Evolutionary conservation across 2,113 vertebrate genomes (phyloP).

Genomic region (Nycticebus coucang): DNA sequence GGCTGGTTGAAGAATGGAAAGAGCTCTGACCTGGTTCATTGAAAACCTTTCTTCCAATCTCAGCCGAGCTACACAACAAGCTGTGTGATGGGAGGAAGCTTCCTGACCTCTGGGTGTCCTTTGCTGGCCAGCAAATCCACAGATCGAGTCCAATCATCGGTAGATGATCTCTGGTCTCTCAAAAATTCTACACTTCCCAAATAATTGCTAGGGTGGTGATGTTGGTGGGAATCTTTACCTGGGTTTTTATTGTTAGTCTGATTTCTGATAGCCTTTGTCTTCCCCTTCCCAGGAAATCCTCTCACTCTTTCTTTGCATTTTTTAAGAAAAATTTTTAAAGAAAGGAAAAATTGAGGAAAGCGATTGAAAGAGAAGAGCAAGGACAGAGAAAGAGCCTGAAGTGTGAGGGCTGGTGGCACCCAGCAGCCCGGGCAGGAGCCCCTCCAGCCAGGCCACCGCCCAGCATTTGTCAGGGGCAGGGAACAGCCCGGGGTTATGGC

Average conservation of each 20-base stretch:
- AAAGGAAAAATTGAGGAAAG: neutral
- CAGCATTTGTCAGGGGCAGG: neutral
- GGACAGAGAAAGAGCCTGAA: neutral
- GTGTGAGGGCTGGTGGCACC: too few relatives aligned
- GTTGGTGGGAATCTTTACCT: neutral
- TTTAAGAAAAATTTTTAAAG: neutral
- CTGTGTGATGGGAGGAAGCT: neutral
- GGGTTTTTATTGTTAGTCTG: neutral
- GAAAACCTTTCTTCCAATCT: neutral
- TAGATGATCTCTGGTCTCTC: neutral
- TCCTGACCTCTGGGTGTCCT: neutral
- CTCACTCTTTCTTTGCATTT: neutral
- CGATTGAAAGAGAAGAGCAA: neutral
- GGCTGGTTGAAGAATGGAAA: neutral
- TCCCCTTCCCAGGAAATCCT: neutral
- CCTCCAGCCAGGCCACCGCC: slow-evolving; percentile 42
- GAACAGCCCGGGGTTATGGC: slow-evolving; percentile 42
- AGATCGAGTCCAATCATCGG: neutral
- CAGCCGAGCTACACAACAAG: neutral
- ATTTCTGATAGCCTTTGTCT: slow-evolving; percentile 43
- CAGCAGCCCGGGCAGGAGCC: neutral
- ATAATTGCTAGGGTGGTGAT: neutral
- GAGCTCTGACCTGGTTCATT: neutral
- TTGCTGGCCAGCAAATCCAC: neutral
- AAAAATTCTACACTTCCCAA: neutral